phyloP scores from a whole-genome alignment of 2,888 invertebrate species.

The Tethea ocularis region DNA sequence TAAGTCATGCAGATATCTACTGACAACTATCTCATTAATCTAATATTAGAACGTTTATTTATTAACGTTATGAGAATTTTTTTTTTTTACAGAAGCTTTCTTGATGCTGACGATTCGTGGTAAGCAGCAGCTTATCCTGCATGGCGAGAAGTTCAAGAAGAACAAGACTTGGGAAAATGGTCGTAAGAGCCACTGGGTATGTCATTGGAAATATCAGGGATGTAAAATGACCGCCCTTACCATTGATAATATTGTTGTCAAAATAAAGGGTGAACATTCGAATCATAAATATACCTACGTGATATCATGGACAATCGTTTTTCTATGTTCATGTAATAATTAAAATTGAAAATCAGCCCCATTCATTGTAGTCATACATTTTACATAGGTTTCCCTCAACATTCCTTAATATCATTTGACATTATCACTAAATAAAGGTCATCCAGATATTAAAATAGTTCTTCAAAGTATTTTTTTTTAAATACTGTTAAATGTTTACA shows the following conservation, averaged over 20 bases:
- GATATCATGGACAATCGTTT: slow-evolving; percentile 21
- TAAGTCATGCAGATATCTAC: too few relatives aligned
- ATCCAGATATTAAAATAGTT: neutral
- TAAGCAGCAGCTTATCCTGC: slow-evolving; percentile 26
- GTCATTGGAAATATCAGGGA: slow-evolving; percentile 31
- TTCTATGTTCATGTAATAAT: too few relatives aligned
- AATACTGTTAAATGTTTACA: too few relatives aligned
- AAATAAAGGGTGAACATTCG: slow-evolving; percentile 27
- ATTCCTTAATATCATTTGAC: too few relatives aligned
- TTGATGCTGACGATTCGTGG: slow-evolving; percentile 27
- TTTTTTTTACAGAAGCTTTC: slow-evolving; percentile 15
- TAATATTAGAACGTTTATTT: too few relatives aligned
- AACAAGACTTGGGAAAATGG: slow-evolving; percentile 31
- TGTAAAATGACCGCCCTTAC: slow-evolving; percentile 52
- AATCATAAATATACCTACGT: neutral
- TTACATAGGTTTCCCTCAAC: too few relatives aligned
- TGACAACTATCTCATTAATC: too few relatives aligned
- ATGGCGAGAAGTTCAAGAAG: slow-evolving; percentile 24
- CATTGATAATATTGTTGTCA: slow-evolving; percentile 31
- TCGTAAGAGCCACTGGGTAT: slow-evolving; percentile 33
- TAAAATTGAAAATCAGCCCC: too few relatives aligned
- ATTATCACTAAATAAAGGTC: too few relatives aligned
- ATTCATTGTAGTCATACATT: too few relatives aligned
- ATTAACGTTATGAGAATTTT: too few relatives aligned
- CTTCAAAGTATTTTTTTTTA: neutral